Evolutionary conservation across 2,113 vertebrate species (phyloP).

Genomic region (Bucco capensis): DNA sequence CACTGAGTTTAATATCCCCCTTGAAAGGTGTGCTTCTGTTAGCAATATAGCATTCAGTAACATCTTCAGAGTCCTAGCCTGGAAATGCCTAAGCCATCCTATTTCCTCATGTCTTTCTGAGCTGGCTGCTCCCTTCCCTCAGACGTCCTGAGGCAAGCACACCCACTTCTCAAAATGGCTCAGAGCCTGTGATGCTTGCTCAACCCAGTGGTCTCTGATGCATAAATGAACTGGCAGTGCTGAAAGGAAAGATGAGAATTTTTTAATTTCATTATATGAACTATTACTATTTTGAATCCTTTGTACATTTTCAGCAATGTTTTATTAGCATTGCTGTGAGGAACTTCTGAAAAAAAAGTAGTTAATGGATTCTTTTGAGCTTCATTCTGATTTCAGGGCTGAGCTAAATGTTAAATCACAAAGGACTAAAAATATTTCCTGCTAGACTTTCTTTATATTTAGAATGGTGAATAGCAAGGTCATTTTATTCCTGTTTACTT

Average conservation of each 20-base stretch:
- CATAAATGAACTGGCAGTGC: not conserved
- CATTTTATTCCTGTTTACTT: not conserved
- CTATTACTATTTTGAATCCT: not conserved
- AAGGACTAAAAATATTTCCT: not conserved
- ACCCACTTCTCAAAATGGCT: accelerated
- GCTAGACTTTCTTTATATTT: not conserved
- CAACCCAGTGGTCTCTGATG: not conserved
- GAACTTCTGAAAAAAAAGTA: not conserved
- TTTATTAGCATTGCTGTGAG: not conserved
- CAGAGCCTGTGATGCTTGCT: not conserved
- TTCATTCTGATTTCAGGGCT: not conserved
- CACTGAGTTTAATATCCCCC: not conserved
- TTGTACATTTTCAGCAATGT: constrained; percentile 13
- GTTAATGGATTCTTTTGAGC: not conserved
- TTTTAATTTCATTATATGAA: not conserved
- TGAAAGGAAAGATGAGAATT: not conserved
- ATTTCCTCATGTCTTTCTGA: not conserved
- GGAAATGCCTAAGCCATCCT: not conserved
- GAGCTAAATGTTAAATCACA: not conserved
- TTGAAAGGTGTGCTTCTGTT: not conserved
- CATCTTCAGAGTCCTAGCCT: not conserved
- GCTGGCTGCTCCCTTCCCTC: not conserved
- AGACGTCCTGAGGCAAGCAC: not conserved
- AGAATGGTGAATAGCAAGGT: not conserved
- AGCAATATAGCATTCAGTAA: not conserved